Conservation (phyloP, 2,888 invertebrate genomes). For the Rhodophaea formosa region DNA sequence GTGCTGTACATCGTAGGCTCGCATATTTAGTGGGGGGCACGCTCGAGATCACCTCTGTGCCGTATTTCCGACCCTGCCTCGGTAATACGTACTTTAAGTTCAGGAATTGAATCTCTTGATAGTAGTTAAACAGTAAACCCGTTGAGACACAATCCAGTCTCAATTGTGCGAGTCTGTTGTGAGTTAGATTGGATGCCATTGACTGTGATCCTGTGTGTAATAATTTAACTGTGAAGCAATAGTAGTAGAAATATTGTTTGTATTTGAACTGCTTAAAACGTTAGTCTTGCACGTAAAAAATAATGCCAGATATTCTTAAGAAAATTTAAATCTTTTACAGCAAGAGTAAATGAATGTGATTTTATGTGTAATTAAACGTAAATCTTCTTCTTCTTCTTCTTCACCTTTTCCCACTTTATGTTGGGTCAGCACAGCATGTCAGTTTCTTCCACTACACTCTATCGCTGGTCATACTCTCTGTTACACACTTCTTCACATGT, state of each 20-base stretch:
- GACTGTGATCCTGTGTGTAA: conserved; percentile 17
- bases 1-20: neutral
- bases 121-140: conserved; percentile 40
- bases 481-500: too few relatives aligned
- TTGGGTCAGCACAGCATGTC: too few relatives aligned
- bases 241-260: neutral
- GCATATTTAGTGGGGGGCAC: neutral
- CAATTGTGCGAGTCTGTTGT: conserved; percentile 31
- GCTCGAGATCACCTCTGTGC: conserved; percentile 5
- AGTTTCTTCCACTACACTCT: too few relatives aligned
- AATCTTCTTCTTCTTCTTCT: too few relatives aligned
- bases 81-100: conserved; percentile 47
- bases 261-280: too few relatives aligned
- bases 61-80: conserved; percentile 18
- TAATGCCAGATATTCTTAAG: too few relatives aligned
- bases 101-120: conserved; percentile 45
- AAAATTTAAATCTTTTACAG: too few relatives aligned
- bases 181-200: conserved; percentile 25
- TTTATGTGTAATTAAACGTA: too few relatives aligned
- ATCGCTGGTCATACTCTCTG: too few relatives aligned
- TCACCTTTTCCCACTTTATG: too few relatives aligned
- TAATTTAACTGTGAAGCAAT: neutral
- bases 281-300: too few relatives aligned
- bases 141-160: conserved; percentile 46
- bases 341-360: too few relatives aligned